Evolutionary conservation across 2,797 vertebrate genomes (phyloP), one percentile per base, ranked within the genome.

Genomic region (Catharus ustulatus): DNA sequence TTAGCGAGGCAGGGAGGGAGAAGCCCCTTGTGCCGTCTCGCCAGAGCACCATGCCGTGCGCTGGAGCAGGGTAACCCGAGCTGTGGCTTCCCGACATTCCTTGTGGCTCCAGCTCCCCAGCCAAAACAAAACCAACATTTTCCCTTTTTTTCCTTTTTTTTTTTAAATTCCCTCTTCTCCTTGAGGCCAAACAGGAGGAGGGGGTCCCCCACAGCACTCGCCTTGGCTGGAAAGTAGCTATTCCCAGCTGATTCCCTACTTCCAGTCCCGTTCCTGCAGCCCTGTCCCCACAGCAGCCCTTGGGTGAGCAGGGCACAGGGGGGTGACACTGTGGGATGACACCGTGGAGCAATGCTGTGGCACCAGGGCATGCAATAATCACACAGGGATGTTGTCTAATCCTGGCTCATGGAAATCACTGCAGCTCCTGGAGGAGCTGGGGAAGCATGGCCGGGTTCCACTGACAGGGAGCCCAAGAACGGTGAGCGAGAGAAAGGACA

Each of bases 81-180:
- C 95, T 95, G 93, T 18, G 93, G 95, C 69, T 89, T 80, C 93
- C 90, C 76, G 0, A 87, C 94, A 84, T 86, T 94, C 95, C 87
- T 67, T 79, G 86, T 87, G 91, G 90, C 93, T 95, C 93, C 84
- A 86, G 78, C 42, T 92, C 73, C 89, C 75, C 84, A 89, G 90
- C 93, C 92, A 95, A 97, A 95, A 96, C 84, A 95, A 95, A 93
- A 90, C 94, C 89, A 93, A 87, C 55, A 49, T 89, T 87, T 96
- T 88, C 49, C 46, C 38, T 11, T 38, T 61, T 75, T 38, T 76
- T 61, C 45, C 74, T 78, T 80, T 45, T 74, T 62, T 49, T 64
- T 51, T 63, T 68, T 67, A 14, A 2, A 76, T 73, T 94, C 76
- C 23, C n/a, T 76, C 40, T 76, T 52, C 71, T 61, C 49, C 67